Evolutionary conservation across 2,888 invertebrate genomes (phyloP).

Genomic region (Allophyes oxyacanthae): DNA sequence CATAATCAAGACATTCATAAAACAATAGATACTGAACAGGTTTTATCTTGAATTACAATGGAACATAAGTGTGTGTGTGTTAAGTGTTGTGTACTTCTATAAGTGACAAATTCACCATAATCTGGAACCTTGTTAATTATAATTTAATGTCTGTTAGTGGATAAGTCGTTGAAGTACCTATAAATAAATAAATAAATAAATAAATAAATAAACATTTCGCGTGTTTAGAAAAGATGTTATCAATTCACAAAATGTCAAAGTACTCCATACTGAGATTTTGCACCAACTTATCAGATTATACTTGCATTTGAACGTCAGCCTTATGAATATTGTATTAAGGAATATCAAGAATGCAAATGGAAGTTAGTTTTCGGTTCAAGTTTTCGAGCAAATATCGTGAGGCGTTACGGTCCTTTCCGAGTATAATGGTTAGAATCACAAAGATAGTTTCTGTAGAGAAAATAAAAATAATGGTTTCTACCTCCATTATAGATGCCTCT

Average conservation of each 20-base stretch:
- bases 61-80: no score
- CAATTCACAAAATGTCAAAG: constrained; percentile 62
- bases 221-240: constrained; percentile 57
- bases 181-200: no score
- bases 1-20: constrained; percentile 2
- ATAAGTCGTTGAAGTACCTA: no score
- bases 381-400: constrained; percentile 63
- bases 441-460: constrained; percentile 31
- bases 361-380: constrained; percentile 56
- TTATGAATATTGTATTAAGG: constrained; percentile 36
- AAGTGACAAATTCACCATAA: no score
- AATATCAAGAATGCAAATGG: constrained; percentile 30
- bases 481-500: constrained; percentile 5
- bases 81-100: no score
- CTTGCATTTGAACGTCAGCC: constrained; percentile 29
- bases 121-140: no score
- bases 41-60: no score
- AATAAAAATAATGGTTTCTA: no score
- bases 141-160: no score
- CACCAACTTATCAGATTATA: constrained; percentile 14
- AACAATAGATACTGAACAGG: neutral
- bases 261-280: constrained; percentile 49
- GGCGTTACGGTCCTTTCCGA: constrained; percentile 59
- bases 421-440: constrained; percentile 58
- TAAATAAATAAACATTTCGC: constrained; percentile 44